These are phyloP conservation scores for Iguana delicatissima DNA, from an alignment of 2,797 vertebrate species.

Conservation along the genomic window DNA sequence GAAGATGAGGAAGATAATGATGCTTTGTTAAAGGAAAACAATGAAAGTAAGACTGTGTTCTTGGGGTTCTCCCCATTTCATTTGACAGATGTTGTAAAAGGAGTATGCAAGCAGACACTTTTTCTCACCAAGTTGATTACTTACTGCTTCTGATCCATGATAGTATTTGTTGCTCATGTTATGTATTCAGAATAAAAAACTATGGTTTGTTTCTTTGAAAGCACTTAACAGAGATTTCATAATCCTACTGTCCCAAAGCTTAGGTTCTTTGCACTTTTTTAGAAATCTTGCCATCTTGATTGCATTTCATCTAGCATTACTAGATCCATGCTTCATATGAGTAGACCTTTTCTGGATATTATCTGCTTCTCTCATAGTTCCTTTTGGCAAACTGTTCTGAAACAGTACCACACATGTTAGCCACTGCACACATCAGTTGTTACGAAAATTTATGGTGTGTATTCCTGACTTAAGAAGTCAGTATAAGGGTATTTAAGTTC, in stretches of 20 bases:
- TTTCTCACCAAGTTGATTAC: background rate
- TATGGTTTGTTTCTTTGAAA: background rate
- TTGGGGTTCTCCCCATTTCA: conserved; percentile 33
- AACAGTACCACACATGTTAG: background rate
- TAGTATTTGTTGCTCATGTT: background rate
- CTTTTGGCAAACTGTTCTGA: background rate
- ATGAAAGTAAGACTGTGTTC: conserved; percentile 90
- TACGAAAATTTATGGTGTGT: conserved; percentile 3
- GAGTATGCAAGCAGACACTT: conserved; percentile 8
- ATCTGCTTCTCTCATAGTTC: background rate
- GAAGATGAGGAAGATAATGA: conserved; percentile 97
- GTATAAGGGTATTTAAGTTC: background rate
- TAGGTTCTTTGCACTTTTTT: background rate
- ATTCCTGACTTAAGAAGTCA: background rate
- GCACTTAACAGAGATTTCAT: accelerated
- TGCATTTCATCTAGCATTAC: conserved; percentile 4
- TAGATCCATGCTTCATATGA: background rate
- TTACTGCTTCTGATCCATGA: conserved; percentile 18
- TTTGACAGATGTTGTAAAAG: conserved; percentile 28
- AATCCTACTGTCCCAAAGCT: background rate
- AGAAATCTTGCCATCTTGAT: background rate
- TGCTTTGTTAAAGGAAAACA: conserved; percentile 97
- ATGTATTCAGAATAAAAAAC: accelerated
- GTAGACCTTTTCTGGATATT: background rate
- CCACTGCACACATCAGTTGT: background rate